Evolutionary conservation across 2,113 vertebrate genomes (phyloP), one percentile per base, ranked within the genome.

Genomic region (Bambusicola thoracicus): DNA sequence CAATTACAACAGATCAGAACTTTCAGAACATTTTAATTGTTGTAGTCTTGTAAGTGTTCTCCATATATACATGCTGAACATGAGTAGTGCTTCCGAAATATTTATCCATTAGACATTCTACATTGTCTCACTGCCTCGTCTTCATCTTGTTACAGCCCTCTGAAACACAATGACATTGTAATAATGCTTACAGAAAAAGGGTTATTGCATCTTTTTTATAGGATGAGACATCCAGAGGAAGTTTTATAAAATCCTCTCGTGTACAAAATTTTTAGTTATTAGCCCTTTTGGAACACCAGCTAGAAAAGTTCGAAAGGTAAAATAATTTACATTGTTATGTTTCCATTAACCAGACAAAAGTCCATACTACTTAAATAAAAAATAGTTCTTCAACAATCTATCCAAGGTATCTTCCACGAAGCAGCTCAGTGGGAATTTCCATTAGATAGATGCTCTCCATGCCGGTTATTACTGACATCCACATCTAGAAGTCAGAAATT

Each of bases 361-460:
- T 95, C 84, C 87, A 90, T 95, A 96, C 77, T 94, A 95, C 91
- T 97, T 95, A 96, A 97, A 97, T 97, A 96, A 97, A 95, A 96
- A 94, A 95, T 74, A 91, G 82, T 91, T 96, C 81, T 96, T 92
- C 91, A 91, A 82, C 83, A 95, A 86, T 96, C 93, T 95, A 69
- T 95, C 90, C 76, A 94, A 90, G 74, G 3, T 34, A 49, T 94
- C 89, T 75, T 95, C 93, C 73, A 80, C 46, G 46, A 92, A 87
- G 65, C 79, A 93, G 67, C 90, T 97, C 95, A 97, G 80, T 96
- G 93, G 68, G 94, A 89, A 87, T 66, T 96, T 89, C 96, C 97
- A 94, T 77, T 93, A 79, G 94, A 83, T 61, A 90, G 55, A 87
- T 94, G 95, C 70, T 97, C 97, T 91, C 94, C 97, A 56, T 92